Evolutionary conservation across 2,888 invertebrate species (phyloP), one percentile per base, ranked within the genome.

Genomic region (Muscina levida): DNA sequence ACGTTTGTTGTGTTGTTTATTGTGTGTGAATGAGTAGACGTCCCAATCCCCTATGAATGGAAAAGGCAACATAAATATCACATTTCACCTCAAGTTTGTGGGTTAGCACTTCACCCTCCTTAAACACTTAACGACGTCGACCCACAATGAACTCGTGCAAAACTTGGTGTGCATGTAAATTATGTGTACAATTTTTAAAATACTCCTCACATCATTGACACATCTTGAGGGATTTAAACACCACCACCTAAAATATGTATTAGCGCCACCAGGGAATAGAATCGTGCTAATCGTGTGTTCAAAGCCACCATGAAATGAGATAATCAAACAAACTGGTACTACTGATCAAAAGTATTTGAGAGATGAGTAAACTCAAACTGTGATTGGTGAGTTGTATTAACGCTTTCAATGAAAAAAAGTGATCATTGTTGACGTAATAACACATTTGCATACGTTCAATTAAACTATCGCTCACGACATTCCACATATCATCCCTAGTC

Each of bases 11-110:
- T 48, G 6, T 5, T n/a, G 22, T 62, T 59, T 39, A 42, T 62
- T 42, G 53, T 42, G 17, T 59, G 37, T 62, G 62, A 13, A 22
- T 26, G 62, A 19, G 19, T 42, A 19, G n/a, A 17, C 19, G 19
- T 22, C 62, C 39, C 19, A 11, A 37, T 37, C 13, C 24, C 53
- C 10, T 19, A 5, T 53, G 1, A 8, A 31, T 5, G 31, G 8
- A 31, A 31, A 31, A 31, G 31, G n/a, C n/a, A 31, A 8, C 31
- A 31, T 57, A 39, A n/a, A 59, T 62, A 42, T 62, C 62, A 62
- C n/a, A 42, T 62, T 62, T 62, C 62, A 19, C 62, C 62, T 42
- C 62, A 42, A 42, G 22, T 62, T 62, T 42, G 62, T 62, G 62
- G 62, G 42, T 62, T 42, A 62, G 42, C 62, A 39, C 53, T 6